phyloP scores from a whole-genome alignment of 2,113 vertebrate species.

The Microtus pennsylvanicus region DNA sequence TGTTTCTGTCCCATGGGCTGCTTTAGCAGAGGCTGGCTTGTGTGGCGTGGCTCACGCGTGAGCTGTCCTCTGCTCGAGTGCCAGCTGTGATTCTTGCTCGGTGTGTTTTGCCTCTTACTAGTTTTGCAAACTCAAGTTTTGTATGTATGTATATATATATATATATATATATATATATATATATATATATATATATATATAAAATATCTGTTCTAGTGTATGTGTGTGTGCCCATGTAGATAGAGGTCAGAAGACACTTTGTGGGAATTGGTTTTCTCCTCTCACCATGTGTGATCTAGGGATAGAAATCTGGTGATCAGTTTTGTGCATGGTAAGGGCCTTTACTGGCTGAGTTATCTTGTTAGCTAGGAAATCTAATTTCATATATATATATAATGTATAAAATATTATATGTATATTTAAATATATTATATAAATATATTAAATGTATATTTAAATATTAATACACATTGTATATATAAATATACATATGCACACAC shows the following conservation, averaged over 20 bases:
- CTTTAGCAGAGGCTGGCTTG: neutral
- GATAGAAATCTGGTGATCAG: neutral
- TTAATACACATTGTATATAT: neutral
- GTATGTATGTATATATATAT: too few relatives aligned
- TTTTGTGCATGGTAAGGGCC: neutral
- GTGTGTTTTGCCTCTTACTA: neutral
- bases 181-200: too few relatives aligned
- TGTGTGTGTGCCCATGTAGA: neutral
- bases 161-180: too few relatives aligned
- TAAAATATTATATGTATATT: neutral
- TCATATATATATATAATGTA: neutral
- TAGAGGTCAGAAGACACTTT: neutral
- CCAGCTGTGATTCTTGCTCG: neutral
- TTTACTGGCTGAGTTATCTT: neutral
- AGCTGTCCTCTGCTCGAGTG: neutral
- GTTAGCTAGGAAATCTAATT: neutral
- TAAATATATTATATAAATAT: neutral
- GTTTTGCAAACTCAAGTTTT: constrained; percentile 12
- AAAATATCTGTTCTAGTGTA: neutral
- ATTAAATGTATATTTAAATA: too few relatives aligned
- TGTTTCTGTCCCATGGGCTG: neutral
- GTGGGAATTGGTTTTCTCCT: neutral
- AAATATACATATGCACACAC: neutral
- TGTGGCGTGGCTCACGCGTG: neutral
- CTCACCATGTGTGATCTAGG: neutral